A percentile compares a stretch with the other conserved stretches of the same genome.
phyloP scores from a whole-genome alignment of 2,797 vertebrate genomes.

The Apodemus agrarius region DNA sequence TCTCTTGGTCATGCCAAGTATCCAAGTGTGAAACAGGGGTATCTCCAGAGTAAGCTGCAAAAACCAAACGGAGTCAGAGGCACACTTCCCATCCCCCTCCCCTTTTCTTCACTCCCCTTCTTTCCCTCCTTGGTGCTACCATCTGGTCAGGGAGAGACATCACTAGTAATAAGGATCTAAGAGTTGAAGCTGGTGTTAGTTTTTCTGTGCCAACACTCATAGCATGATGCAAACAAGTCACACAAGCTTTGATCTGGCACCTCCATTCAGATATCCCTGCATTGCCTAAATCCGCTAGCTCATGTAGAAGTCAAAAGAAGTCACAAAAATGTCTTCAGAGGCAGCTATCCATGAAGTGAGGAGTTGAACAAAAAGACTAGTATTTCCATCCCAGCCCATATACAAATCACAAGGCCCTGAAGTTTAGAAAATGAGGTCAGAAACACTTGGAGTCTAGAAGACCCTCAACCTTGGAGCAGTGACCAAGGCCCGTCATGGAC shows the following conservation, averaged over 20 bases:
- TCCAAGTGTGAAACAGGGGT: neutral
- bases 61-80: neutral
- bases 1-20: neutral
- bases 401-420: neutral
- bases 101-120: neutral
- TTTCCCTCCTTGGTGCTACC: neutral
- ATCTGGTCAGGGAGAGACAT: neutral
- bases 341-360: neutral
- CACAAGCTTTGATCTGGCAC: neutral
- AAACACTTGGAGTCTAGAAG: neutral
- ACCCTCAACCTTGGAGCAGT: neutral
- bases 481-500: too few species aligned
- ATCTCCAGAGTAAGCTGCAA: neutral
- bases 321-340: neutral
- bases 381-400: neutral
- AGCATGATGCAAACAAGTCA: neutral
- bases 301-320: neutral
- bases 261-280: neutral
- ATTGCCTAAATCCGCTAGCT: neutral
- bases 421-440: neutral
- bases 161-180: neutral
- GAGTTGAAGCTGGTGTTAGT: neutral
- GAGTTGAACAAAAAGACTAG: neutral
- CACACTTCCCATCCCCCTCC: neutral
- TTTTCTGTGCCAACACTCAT: neutral